These are phyloP conservation scores for Corythaixoides concolor DNA, from an alignment of 2,113 vertebrate species.

Conservation along the genomic window DNA sequence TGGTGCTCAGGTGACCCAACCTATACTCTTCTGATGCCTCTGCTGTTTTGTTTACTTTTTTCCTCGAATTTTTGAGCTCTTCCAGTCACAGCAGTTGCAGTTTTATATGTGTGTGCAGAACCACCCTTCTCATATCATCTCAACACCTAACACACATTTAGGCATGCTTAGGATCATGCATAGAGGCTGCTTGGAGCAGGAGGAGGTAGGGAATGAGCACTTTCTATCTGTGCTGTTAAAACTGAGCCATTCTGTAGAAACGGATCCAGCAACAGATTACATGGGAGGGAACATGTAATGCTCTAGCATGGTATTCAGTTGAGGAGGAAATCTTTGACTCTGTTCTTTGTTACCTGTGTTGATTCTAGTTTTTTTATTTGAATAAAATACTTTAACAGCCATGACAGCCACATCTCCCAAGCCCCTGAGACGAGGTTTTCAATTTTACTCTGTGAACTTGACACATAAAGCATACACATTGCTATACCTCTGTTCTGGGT, in stretches of 20 bases:
- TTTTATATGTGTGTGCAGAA: background rate
- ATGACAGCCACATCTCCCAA: background rate
- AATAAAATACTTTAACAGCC: background rate
- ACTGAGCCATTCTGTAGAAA: background rate
- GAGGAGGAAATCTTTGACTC: background rate
- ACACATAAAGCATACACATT: background rate
- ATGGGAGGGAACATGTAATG: background rate
- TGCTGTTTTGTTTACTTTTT: background rate
- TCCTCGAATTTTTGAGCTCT: background rate
- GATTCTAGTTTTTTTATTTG: background rate
- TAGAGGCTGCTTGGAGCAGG: background rate
- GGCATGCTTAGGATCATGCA: background rate
- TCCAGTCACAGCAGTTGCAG: background rate
- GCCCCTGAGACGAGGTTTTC: background rate
- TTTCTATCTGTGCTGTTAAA: background rate
- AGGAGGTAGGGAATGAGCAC: background rate
- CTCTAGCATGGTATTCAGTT: background rate
- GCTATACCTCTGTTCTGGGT: background rate
- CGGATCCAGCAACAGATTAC: background rate
- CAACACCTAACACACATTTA: background rate
- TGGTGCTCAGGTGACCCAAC: background rate
- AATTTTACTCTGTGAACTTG: background rate
- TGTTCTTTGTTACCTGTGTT: background rate
- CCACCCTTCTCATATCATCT: background rate
- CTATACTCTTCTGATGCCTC: background rate